These are phyloP conservation scores for Pseudomugil gertrudae DNA, from an alignment of 2,797 vertebrate species.

Conservation along the genomic window DNA sequence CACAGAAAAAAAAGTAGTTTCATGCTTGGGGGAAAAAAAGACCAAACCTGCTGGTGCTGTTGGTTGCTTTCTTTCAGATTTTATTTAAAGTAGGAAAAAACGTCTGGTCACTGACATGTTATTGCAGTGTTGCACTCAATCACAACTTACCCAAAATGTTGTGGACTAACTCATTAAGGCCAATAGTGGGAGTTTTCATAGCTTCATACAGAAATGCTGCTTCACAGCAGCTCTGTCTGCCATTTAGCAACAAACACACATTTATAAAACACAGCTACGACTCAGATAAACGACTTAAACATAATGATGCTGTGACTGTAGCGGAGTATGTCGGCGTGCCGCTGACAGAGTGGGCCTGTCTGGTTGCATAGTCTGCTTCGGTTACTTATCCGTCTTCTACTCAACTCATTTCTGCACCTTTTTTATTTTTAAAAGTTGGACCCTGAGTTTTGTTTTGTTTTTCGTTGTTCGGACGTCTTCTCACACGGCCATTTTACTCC, in stretches of 20 bases:
- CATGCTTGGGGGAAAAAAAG: conserved; percentile 15
- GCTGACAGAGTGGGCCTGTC: conserved; percentile 32
- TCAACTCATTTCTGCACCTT: conserved; percentile 29
- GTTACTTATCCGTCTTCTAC: conserved; percentile 28
- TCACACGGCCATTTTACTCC: background rate
- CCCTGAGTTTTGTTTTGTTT: conserved; percentile 51
- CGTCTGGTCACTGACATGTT: conserved; percentile 73
- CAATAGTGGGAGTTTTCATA: conserved; percentile 69
- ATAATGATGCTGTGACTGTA: background rate
- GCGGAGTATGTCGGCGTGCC: background rate
- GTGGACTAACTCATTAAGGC: conserved; percentile 78
- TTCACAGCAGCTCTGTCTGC: conserved; percentile 41
- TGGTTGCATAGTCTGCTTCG: conserved; percentile 64
- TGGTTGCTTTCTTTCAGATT: conserved; percentile 57
- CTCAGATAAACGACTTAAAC: conserved; percentile 16
- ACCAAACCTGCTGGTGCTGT: conserved; percentile 39
- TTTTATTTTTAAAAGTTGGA: conserved; percentile 39
- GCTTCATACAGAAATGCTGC: conserved; percentile 63
- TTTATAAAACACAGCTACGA: conserved; percentile 26
- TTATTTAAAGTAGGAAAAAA: conserved; percentile 81
- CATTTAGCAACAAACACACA: conserved; percentile 37
- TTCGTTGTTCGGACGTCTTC: background rate
- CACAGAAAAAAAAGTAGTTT: conserved; percentile 53
- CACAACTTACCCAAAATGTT: conserved; percentile 74
- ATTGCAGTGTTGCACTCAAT: conserved; percentile 80